These are phyloP conservation scores for Hetaerina titia DNA, from an alignment of 2,888 invertebrate species.

Conservation along the genomic window DNA sequence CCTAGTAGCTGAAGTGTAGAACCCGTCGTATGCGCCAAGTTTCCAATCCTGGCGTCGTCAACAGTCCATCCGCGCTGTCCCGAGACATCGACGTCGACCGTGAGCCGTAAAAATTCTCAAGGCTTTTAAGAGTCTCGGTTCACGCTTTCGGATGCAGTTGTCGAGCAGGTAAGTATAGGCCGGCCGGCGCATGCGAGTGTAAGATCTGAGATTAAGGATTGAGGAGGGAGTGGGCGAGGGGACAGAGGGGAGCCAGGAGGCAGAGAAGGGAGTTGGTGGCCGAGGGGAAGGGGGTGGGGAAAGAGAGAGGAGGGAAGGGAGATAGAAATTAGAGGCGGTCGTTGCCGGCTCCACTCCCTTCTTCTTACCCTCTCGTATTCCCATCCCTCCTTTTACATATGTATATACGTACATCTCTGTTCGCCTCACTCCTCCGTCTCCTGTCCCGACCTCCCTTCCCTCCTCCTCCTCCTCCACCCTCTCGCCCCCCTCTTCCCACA, in stretches of 20 bases:
- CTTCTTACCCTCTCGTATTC: neutral
- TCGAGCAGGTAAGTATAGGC: no score
- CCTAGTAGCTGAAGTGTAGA: no score
- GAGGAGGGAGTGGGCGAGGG: neutral
- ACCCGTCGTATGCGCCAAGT: no score
- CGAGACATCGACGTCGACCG: no score
- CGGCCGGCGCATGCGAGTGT: neutral
- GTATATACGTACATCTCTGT: slow-evolving; percentile 5
- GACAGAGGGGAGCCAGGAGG: neutral
- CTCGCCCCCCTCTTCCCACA: neutral
- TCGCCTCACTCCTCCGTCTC: neutral
- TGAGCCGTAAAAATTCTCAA: no score
- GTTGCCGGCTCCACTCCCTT: neutral
- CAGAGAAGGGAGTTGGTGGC: neutral
- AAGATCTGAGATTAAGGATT: neutral
- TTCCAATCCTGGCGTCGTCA: no score
- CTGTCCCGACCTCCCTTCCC: neutral
- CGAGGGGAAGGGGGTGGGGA: neutral
- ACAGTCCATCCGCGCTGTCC: no score
- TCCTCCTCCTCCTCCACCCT: neutral
- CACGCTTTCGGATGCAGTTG: no score
- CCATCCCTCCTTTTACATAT: neutral
- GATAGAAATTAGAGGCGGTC: neutral
- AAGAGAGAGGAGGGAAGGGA: slow-evolving; percentile 19
- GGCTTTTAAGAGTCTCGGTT: no score